Evolutionary conservation across 2,113 vertebrate genomes (phyloP).

Genomic region (Dicrurus megarhynchus): DNA sequence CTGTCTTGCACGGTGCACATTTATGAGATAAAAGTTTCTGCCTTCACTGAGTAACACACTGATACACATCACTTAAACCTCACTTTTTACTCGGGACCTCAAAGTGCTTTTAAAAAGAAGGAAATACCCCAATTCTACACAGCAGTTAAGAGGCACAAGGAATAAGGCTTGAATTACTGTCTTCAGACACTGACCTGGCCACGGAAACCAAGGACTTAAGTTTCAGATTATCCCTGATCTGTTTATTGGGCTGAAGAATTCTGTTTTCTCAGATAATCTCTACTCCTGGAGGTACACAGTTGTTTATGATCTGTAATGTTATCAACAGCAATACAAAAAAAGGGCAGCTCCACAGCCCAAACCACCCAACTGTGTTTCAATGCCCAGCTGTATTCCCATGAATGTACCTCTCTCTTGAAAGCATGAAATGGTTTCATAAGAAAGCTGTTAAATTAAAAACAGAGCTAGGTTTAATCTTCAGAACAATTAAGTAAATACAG

Average conservation of each 20-base stretch:
- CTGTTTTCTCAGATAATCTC: background rate
- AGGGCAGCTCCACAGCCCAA: background rate
- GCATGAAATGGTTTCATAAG: background rate
- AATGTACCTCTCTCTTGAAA: background rate
- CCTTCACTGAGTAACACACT: background rate
- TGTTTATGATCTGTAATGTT: background rate
- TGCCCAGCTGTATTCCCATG: background rate
- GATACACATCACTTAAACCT: background rate
- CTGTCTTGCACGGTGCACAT: background rate
- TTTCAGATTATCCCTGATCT: background rate
- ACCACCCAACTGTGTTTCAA: background rate
- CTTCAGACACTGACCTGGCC: background rate
- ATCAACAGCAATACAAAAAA: background rate
- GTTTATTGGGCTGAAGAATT: background rate
- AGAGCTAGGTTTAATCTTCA: background rate
- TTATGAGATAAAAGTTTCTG: background rate
- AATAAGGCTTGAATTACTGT: constrained; percentile 27
- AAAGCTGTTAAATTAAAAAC: background rate
- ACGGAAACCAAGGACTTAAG: background rate
- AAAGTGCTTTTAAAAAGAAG: constrained; percentile 20
- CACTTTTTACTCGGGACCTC: background rate
- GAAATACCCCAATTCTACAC: background rate
- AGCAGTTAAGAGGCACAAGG: constrained; percentile 29
- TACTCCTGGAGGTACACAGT: background rate
- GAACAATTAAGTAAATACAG: background rate